These are phyloP conservation scores for Helicorthomorpha holstii DNA, from an alignment of 1,140 invertebrate genomes.

Conservation along the genomic window DNA sequence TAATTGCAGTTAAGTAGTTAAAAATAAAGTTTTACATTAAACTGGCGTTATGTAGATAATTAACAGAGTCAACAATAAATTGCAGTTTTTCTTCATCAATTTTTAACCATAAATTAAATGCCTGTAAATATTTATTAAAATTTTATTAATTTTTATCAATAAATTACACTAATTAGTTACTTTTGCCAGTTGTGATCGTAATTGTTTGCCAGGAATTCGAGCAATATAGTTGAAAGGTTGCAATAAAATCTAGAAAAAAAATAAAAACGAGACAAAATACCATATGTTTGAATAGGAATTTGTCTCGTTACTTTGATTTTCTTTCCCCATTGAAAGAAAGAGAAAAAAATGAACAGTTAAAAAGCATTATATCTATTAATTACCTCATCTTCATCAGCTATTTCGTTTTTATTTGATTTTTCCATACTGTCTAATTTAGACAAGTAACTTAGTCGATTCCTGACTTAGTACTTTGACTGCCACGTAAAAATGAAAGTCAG, in stretches of 20 bases:
- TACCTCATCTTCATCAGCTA: too few relatives aligned
- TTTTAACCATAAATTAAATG: constrained; percentile 89
- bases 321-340: too few relatives aligned
- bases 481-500: too few relatives aligned
- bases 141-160: constrained; percentile 1
- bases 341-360: too few relatives aligned
- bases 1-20: constrained; percentile 1
- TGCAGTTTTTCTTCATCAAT: constrained; percentile 66
- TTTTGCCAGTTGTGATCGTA: constrained; percentile 60
- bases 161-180: constrained; percentile 14
- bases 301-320: too few relatives aligned
- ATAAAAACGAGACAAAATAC: too few relatives aligned
- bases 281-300: too few relatives aligned
- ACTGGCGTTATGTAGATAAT: constrained; percentile 93
- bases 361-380: too few relatives aligned
- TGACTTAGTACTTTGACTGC: too few relatives aligned
- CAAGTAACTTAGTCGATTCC: too few relatives aligned
- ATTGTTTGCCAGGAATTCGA: constrained; percentile 44
- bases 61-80: constrained; percentile 70
- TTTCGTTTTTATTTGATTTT: too few relatives aligned
- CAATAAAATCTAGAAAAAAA: constrained; percentile 21
- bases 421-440: too few relatives aligned
- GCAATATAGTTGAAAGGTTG: constrained; percentile 37
- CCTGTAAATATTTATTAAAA: constrained; percentile 29
- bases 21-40: constrained; percentile 55